Evolutionary conservation across 2,113 vertebrate species (phyloP).

Genomic region (Laticauda colubrina): DNA sequence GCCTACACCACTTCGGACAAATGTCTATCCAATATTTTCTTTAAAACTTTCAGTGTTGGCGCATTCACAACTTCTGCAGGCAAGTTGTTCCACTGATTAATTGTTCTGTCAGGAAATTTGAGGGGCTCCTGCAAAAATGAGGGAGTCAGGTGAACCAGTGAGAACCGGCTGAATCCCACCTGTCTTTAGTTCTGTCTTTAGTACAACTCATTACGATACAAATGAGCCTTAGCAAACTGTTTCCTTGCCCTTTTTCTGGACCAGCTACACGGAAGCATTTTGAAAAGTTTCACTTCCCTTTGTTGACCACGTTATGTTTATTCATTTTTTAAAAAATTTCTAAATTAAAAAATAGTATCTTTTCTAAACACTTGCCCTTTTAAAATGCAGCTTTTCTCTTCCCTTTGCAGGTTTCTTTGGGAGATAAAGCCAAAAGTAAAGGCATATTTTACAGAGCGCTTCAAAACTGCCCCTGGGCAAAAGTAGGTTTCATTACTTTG

Average conservation of each 20-base stretch:
- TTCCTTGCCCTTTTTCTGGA: neutral
- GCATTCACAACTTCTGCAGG: too few species aligned
- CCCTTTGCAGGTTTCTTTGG: constrained; percentile 77
- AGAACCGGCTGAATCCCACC: too few species aligned
- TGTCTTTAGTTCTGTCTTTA: neutral
- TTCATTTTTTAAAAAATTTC: neutral
- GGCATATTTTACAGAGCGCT: constrained; percentile 93
- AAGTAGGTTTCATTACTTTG: constrained; percentile 74
- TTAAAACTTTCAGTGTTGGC: too few species aligned
- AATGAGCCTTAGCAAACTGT: neutral
- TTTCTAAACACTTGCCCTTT: neutral
- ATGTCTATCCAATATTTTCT: too few species aligned
- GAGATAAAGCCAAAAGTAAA: constrained; percentile 81
- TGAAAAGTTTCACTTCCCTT: neutral
- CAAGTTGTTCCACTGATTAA: too few species aligned
- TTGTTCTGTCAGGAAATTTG: too few species aligned
- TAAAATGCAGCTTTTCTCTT: neutral
- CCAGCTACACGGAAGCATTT: neutral
- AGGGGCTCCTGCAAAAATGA: too few species aligned
- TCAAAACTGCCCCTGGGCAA: constrained; percentile 91
- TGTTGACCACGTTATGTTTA: neutral
- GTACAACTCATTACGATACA: neutral
- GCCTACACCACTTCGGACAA: too few species aligned
- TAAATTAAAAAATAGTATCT: neutral
- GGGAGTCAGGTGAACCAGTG: too few species aligned